These are phyloP conservation scores for Micrasema longulum DNA, from an alignment of 1,140 invertebrate species.

Conservation along the genomic window DNA sequence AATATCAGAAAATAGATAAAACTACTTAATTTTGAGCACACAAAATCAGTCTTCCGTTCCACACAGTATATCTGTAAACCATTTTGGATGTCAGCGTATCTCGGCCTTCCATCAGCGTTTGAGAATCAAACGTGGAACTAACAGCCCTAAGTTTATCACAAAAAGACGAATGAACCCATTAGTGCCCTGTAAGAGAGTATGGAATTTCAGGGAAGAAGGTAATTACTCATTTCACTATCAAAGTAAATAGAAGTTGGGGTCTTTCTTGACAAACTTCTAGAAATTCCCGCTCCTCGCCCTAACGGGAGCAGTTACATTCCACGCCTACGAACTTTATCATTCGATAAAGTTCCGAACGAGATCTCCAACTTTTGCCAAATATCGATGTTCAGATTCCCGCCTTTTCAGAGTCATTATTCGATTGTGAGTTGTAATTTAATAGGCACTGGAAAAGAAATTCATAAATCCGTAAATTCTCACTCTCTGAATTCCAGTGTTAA, in stretches of 20 bases:
- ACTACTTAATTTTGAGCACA: no score
- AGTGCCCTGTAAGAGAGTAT: no score
- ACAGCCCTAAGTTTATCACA: no score
- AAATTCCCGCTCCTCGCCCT: background rate
- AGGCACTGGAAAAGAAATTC: no score
- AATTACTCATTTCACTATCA: conserved; percentile 44
- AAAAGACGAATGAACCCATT: no score
- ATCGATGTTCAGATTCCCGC: background rate
- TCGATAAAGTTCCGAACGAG: conserved; percentile 37
- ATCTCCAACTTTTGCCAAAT: conserved; percentile 26
- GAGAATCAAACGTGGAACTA: no score
- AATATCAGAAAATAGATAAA: no score
- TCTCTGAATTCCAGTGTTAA: background rate
- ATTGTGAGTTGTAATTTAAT: background rate
- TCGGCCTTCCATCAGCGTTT: no score
- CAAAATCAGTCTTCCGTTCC: no score
- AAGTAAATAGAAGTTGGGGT: conserved; percentile 34
- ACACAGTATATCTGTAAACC: no score
- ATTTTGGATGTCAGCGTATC: no score
- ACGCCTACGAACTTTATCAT: conserved; percentile 38
- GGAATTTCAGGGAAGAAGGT: conserved; percentile 16
- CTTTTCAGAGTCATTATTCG: conserved; percentile 12
- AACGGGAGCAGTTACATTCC: conserved; percentile 22
- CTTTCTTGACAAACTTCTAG: conserved; percentile 21
- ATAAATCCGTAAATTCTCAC: no score